These are phyloP conservation scores for Diachasmimorpha longicaudata DNA, from an alignment of 1,140 invertebrate genomes.

Conservation along the genomic window DNA sequence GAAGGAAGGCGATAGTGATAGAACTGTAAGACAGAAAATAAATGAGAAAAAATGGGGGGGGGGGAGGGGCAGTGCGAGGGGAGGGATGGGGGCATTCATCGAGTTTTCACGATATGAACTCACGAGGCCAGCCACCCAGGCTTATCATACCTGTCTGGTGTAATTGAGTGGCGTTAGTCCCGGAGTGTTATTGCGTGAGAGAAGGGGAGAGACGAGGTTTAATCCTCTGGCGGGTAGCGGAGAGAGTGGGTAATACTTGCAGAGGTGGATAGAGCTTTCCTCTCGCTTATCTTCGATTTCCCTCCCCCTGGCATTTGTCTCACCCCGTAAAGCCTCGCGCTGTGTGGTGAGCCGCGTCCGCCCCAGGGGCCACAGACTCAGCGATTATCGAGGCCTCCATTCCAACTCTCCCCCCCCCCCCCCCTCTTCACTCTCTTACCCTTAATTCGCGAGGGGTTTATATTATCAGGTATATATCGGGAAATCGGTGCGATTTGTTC, in stretches of 20 bases:
- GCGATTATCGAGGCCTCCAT: conserved; percentile 3
- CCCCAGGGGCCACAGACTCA: background rate
- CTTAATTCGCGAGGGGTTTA: conserved; percentile 15
- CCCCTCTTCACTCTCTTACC: no score
- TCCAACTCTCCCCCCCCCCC: background rate
- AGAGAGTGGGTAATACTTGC: background rate
- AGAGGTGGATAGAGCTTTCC: background rate
- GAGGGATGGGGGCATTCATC: background rate
- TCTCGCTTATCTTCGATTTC: conserved; percentile 14
- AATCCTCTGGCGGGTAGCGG: background rate
- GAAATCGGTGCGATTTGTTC: background rate
- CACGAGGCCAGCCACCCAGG: background rate
- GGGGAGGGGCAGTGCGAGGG: no score
- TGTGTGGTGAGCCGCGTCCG: background rate
- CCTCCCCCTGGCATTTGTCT: conserved; percentile 8
- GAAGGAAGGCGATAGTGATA: background rate
- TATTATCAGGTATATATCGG: conserved; percentile 5
- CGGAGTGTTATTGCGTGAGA: background rate
- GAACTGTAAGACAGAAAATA: background rate
- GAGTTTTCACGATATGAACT: background rate
- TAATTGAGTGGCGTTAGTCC: conserved; percentile 13
- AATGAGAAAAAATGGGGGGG: background rate
- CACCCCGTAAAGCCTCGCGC: background rate
- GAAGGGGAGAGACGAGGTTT: background rate
- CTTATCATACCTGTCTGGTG: conserved; percentile 1